Evolutionary conservation across 2,113 vertebrate species (phyloP).

Genomic region (Sclerurus mexicanus): DNA sequence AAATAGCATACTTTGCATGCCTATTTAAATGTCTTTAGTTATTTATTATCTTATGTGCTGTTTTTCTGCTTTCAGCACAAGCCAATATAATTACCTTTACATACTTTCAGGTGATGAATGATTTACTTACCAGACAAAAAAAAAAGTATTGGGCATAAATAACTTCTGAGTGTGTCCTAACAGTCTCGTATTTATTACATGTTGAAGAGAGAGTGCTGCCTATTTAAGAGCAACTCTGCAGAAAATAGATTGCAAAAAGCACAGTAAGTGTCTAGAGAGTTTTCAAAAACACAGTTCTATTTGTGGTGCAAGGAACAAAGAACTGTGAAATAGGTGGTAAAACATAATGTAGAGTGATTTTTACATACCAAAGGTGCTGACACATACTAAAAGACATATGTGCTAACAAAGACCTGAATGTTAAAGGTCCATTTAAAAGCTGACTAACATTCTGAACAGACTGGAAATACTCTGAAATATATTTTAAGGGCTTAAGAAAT

Average conservation of each 20-base stretch:
- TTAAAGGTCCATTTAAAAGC: neutral
- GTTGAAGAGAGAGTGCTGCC: neutral
- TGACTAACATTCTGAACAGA: neutral
- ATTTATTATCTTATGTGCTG: neutral
- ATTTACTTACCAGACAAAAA: neutral
- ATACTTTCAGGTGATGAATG: neutral
- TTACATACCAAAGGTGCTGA: neutral
- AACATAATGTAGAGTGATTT: neutral
- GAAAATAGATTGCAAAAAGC: neutral
- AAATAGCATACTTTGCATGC: neutral
- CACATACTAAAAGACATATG: neutral
- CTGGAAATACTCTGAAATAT: neutral
- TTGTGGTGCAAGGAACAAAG: neutral
- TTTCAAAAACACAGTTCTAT: conserved; percentile 12
- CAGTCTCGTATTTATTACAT: neutral
- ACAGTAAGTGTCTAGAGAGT: neutral
- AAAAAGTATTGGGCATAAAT: neutral
- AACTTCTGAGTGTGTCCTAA: neutral
- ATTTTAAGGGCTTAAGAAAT: neutral
- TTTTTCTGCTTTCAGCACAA: neutral
- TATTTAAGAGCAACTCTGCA: neutral
- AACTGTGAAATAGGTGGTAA: neutral
- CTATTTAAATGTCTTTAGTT: conserved; percentile 1
- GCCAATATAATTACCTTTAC: neutral
- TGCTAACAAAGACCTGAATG: neutral